These are phyloP conservation scores for Bufo gargarizans DNA, from an alignment of 2,113 vertebrate species.

Conservation along the genomic window DNA sequence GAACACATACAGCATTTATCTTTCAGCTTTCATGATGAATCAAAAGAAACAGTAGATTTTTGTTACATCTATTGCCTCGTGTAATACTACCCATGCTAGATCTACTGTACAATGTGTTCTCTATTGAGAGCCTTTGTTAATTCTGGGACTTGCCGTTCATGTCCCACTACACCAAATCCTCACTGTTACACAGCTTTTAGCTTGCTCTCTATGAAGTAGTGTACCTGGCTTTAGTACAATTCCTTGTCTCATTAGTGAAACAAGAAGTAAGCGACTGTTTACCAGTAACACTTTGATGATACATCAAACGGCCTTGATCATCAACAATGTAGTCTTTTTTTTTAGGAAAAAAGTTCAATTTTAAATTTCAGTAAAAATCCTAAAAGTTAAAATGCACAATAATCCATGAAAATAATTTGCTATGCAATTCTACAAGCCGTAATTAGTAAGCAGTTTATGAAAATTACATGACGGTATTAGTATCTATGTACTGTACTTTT, in stretches of 20 bases:
- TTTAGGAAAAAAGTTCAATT: background rate
- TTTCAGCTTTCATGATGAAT: background rate
- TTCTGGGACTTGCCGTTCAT: background rate
- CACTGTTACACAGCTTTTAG: background rate
- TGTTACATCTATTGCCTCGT: background rate
- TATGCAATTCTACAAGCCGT: background rate
- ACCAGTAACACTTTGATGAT: background rate
- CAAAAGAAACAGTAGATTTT: background rate
- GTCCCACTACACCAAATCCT: background rate
- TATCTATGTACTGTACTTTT: no score
- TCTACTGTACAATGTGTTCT: background rate
- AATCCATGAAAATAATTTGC: background rate
- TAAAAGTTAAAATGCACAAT: background rate
- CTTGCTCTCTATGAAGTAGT: background rate
- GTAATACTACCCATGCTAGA: background rate
- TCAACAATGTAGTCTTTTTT: constrained; percentile 14
- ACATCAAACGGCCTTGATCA: background rate
- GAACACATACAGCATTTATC: background rate
- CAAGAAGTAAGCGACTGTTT: constrained; percentile 14
- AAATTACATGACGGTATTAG: background rate
- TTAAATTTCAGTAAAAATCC: background rate
- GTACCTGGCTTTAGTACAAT: constrained; percentile 3
- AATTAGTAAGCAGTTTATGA: background rate
- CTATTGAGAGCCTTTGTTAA: background rate
- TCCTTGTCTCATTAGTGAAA: background rate